Base-by-base conservation (phyloP, 2,888 invertebrate genomes). In the Caenorhabditis sinica region DNA sequence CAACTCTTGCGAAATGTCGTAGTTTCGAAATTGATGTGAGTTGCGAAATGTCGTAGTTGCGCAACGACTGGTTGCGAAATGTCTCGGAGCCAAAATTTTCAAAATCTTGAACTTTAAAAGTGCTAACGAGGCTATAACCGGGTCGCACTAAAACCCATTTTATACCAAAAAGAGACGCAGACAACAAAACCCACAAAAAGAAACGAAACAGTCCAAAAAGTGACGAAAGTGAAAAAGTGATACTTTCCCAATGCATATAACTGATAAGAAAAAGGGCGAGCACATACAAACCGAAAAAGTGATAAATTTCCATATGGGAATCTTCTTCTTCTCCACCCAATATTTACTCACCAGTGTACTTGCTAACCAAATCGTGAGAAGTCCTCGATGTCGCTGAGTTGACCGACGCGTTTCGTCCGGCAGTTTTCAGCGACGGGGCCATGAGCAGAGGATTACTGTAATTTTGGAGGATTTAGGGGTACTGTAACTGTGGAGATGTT, bases 311-410 rank as follows among this genome's bases (percentile, higher is more conserved):
- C 6, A 20, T 51, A 20, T 17, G 51, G 20, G n/a, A 20, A 51
- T 2, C 1, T 13, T 40, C 11, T 15, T 45, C 15, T 45, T 45
- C 5, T 5, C 45, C n/a, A 11, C 11, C 25, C 49, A n/a, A 17
- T 13, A 40, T 11, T 11, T 2, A 40, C 76, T 60, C n/a, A 68
- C 76, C 66, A 23, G 76, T 76, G 8, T 76, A 76, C 60, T 68
- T 68, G 8, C 68, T 56, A 13, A 76, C 76, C 25, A 76, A 33
- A 2, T 76, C 76, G 51, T 76, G 76, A 23, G 76, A 68, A 33
- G 63, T 23, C 15, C 40, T 28, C 15, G 66, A 66, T 43, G 66
- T 66, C 36, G 61, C 56, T 11, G 75, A 75, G 13, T 72, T 60
- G 15, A 72, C 28, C 11, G 71, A 72, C 28, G 71, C 25, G 33